Evolutionary conservation across 2,113 vertebrate genomes (phyloP), one percentile per base, ranked within the genome.

Genomic region (Hydropotes inermis): DNA sequence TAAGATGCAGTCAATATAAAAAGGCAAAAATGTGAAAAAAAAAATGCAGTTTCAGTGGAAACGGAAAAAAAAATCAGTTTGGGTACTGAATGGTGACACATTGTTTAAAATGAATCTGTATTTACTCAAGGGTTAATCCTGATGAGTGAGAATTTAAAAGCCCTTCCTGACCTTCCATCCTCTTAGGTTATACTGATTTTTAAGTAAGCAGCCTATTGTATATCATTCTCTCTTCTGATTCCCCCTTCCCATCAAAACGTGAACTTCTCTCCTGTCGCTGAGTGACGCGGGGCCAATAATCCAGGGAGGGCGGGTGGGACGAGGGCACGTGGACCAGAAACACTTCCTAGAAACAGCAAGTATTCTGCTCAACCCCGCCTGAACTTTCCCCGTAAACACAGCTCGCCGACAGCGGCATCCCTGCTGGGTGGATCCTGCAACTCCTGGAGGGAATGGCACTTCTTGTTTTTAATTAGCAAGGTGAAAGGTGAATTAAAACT

Each of bases 401-500:
- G 98, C 97, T 95, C 97, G 93, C 98, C 98, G 98, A 97, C 98
- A 98, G 96, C n/a, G 87, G 98, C 98, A 98, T 98, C 98, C 99
- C 99, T 74, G 97, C 98, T 98, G 99, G 98, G 98, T 97, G 98
- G 98, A 98, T 98, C 98, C 98, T 81, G 96, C 97, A 97, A 93
- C 98, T 98, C 98, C 98, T 91, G 70, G 96, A 97, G 98, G 97
- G 97, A 98, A 98, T 96, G 98, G 98, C 98, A 97, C 98, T 96
- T 98, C 98, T 99, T 98, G 98, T 98, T 99, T 99, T 98, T 99
- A 98, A 99, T 99, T 99, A 99, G 96, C 96, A 89, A 96, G 98
- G 99, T 98, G 98, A 99, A 99, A 99, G 99, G 99, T 99, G 98
- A 98, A 98, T 98, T 97, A 96, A 97, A 98, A 93, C 96, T 98